phyloP scores from a whole-genome alignment of 2,797 vertebrate species.

The Ctenosaura bakeri region DNA sequence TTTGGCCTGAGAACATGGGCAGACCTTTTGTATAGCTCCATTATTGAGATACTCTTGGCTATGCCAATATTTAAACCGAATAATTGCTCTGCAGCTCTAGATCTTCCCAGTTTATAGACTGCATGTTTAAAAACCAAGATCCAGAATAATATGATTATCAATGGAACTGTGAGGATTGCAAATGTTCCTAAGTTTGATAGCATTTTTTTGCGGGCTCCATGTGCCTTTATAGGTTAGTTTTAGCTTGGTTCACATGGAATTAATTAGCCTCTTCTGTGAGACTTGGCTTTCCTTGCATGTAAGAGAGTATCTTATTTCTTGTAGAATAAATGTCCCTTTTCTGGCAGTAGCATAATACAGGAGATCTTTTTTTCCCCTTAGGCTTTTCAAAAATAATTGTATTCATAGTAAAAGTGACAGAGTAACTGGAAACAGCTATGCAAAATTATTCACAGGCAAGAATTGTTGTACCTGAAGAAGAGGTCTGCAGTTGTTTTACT shows the following conservation, averaged over 20 bases:
- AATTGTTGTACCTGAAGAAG: constrained; percentile 10
- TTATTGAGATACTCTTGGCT: background rate
- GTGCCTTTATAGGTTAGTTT: constrained; percentile 41
- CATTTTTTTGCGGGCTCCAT: background rate
- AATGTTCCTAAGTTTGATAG: background rate
- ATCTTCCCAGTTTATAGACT: constrained; percentile 44
- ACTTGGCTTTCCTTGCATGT: constrained; percentile 44
- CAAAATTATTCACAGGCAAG: constrained; percentile 27
- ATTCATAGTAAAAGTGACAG: background rate
- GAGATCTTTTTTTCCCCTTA: background rate
- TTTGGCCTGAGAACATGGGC: too few relatives aligned
- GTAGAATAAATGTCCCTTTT: constrained; percentile 36
- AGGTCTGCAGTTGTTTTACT: constrained; percentile 25
- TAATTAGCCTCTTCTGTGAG: constrained; percentile 61
- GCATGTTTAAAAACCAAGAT: constrained; percentile 39
- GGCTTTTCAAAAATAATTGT: constrained; percentile 10
- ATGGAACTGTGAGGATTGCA: background rate
- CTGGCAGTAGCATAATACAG: background rate
- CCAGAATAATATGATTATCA: background rate
- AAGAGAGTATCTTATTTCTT: constrained; percentile 40
- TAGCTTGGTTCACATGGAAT: constrained; percentile 58
- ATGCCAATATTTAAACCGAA: background rate
- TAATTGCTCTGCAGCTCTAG: constrained; percentile 17
- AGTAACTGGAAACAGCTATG: constrained; percentile 30
- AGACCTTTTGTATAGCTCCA: background rate